Evolutionary conservation across 2,888 invertebrate species (phyloP).

Genomic region (Orgyia antiqua): DNA sequence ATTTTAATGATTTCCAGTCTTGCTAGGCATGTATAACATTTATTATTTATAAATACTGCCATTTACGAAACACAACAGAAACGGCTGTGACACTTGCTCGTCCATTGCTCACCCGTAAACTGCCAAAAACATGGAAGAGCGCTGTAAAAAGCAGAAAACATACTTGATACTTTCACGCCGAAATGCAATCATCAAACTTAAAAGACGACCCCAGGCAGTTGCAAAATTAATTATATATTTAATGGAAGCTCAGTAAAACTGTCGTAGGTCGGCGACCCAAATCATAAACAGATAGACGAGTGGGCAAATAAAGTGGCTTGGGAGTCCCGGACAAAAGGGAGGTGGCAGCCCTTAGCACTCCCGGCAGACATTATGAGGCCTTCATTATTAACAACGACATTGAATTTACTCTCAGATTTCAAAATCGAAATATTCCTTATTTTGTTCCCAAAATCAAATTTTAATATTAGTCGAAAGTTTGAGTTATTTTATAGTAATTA

Average conservation of each 20-base stretch:
- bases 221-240: conserved; percentile 21
- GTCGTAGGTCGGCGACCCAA: conserved; percentile 28
- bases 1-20: too few species aligned
- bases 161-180: too few species aligned
- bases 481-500: too few species aligned
- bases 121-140: too few species aligned
- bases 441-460: too few species aligned
- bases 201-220: conserved; percentile 9
- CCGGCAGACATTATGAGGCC: conserved; percentile 36
- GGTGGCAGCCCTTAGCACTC: conserved; percentile 27
- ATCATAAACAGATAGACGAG: conserved; percentile 34
- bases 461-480: too few species aligned
- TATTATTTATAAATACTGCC: too few species aligned
- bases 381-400: conserved; percentile 35
- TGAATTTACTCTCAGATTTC: conserved; percentile 24
- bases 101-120: too few species aligned
- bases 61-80: too few species aligned
- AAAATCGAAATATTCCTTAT: conserved; percentile 21
- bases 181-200: conserved; percentile 11
- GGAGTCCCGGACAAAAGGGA: conserved; percentile 30
- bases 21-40: too few species aligned
- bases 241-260: conserved; percentile 20
- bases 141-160: too few species aligned
- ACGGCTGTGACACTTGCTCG: too few species aligned
- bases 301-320: conserved; percentile 29